These are phyloP conservation scores for Characodon lateralis DNA, from an alignment of 2,797 vertebrate genomes.

Conservation along the genomic window DNA sequence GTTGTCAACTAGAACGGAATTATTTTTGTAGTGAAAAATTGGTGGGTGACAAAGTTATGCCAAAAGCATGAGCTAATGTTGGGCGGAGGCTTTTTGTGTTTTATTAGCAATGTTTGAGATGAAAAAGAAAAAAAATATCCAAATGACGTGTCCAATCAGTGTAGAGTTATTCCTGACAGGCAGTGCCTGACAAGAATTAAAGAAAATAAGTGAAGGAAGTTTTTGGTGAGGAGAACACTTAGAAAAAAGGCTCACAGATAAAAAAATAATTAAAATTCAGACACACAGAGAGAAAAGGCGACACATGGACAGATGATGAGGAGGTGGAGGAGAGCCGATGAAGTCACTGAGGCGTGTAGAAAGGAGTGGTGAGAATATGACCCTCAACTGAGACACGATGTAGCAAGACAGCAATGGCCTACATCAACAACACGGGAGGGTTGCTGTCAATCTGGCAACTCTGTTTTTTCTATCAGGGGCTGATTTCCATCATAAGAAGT, in stretches of 20 bases:
- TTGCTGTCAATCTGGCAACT: slow-evolving; percentile 30
- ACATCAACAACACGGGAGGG: slow-evolving; percentile 41
- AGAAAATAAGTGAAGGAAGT: slow-evolving; percentile 9
- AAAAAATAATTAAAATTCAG: slow-evolving; percentile 21
- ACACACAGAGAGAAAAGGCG: slow-evolving; percentile 33
- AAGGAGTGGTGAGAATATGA: slow-evolving; percentile 69
- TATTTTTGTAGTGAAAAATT: slow-evolving; percentile 6
- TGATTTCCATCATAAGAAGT: slow-evolving; percentile 5
- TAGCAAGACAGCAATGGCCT: slow-evolving; percentile 51
- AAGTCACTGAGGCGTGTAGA: slow-evolving; percentile 61
- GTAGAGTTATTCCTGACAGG: slow-evolving; percentile 16
- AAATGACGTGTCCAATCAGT: slow-evolving; percentile 18
- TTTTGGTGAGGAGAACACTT: slow-evolving; percentile 1
- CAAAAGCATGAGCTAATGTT: slow-evolving; percentile 37
- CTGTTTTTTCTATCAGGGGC: neutral
- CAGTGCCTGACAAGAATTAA: slow-evolving; percentile 5
- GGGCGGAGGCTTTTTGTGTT: slow-evolving; percentile 42
- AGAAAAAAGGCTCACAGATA: slow-evolving; percentile 19
- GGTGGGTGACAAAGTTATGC: slow-evolving; percentile 3
- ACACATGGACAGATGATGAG: slow-evolving; percentile 64
- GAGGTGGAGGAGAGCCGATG: slow-evolving; percentile 64
- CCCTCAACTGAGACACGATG: slow-evolving; percentile 61
- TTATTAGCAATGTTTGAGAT: slow-evolving; percentile 24
- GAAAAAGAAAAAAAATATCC: slow-evolving; percentile 8
- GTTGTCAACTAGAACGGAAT: neutral